Percentiles rank a stretch among this genome's conserved stretches.
phyloP scores from a whole-genome alignment of 2,797 vertebrate species.

The Aselliscus stoliczkanus region DNA sequence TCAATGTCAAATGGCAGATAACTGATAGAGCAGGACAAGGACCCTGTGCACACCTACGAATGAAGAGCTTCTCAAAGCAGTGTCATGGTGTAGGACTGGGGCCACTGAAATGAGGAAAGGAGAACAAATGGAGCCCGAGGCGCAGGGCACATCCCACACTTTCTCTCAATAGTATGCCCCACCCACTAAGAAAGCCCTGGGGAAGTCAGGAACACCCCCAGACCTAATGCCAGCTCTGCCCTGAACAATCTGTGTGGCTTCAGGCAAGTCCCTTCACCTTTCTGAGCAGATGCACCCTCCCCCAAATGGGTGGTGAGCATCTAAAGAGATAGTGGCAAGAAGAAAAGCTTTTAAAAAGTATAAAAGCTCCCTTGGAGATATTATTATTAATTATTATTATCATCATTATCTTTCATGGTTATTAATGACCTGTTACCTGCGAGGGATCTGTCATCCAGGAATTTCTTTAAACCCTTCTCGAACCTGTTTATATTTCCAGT shows the following conservation, averaged over 20 bases:
- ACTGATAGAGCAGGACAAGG: background rate
- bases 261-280: background rate
- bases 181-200: background rate
- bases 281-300: background rate
- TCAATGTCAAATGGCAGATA: background rate
- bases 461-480: slow-evolving; percentile 55
- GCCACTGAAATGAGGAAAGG: background rate
- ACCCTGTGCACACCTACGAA: background rate
- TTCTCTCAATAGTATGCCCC: background rate
- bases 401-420: slow-evolving; percentile 43
- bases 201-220: background rate
- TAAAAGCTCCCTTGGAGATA: slow-evolving; percentile 37
- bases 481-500: slow-evolving; percentile 63
- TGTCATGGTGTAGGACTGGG: accelerated
- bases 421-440: slow-evolving; percentile 70
- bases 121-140: background rate
- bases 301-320: background rate
- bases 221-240: background rate
- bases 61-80: background rate
- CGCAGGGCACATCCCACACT: background rate
- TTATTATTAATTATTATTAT: slow-evolving; percentile 60
- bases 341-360: slow-evolving; percentile 37
- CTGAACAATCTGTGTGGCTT: background rate
- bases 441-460: slow-evolving; percentile 63
- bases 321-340: background rate